Conservation (phyloP, 2,888 invertebrate species). For the Candidula unifasciata region DNA sequence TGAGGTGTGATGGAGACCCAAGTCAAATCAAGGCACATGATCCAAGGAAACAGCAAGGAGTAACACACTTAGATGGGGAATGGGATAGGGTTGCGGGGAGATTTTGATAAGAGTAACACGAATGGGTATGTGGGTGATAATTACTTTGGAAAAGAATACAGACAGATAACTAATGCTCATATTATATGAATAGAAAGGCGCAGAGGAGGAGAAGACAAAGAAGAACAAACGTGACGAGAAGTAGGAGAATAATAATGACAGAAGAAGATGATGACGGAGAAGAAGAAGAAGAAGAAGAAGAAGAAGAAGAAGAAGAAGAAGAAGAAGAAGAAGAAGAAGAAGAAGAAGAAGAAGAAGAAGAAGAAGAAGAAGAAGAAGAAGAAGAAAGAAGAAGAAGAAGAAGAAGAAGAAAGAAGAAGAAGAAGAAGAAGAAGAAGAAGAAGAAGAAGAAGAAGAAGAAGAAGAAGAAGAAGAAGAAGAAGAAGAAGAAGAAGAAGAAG, state of each 20-base stretch:
- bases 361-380: not conserved
- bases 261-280: not conserved
- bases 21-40: too few species aligned
- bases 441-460: not conserved
- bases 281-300: slow-evolving; percentile 8
- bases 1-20: too few species aligned
- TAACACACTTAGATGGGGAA: too few species aligned
- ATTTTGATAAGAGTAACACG: too few species aligned
- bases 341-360: not conserved
- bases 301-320: not conserved
- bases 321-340: not conserved
- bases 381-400: not conserved
- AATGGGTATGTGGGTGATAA: too few species aligned
- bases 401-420: not conserved
- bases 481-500: slow-evolving; percentile 3
- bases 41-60: too few species aligned
- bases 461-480: not conserved
- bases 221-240: too few species aligned
- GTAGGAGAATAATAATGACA: not conserved
- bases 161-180: too few species aligned
- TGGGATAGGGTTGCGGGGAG: too few species aligned
- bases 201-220: not conserved
- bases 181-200: not conserved
- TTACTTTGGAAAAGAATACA: not conserved
- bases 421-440: too few species aligned